A percentile compares a stretch with the other conserved stretches of the same genome.
Evolutionary conservation across 2,797 vertebrate genomes (phyloP).

Genomic region (Parauchenoglanis ngamensis): DNA sequence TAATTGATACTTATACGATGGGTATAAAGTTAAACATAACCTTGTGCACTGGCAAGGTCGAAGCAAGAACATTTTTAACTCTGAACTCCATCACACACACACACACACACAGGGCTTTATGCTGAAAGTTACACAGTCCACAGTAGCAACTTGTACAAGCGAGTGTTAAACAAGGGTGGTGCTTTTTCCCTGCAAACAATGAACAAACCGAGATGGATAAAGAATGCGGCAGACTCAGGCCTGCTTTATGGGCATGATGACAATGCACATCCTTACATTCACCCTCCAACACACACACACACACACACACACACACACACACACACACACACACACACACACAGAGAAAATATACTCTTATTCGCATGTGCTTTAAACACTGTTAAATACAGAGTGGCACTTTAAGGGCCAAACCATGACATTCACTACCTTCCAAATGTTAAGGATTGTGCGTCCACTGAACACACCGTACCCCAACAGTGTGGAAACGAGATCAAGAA

Average conservation of each 20-base stretch:
- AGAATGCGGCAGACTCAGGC: constrained; percentile 2
- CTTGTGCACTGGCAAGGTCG: background rate
- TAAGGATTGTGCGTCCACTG: background rate
- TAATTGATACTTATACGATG: background rate
- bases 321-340: background rate
- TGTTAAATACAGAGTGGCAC: background rate
- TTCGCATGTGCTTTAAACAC: background rate
- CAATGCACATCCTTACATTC: background rate
- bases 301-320: background rate
- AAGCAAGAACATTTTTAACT: background rate
- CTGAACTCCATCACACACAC: background rate
- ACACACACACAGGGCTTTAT: background rate
- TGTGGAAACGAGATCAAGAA: background rate
- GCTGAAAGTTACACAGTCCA: constrained; percentile 12
- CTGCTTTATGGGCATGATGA: background rate
- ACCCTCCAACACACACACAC: constrained; percentile 11
- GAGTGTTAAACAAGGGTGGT: constrained; percentile 11
- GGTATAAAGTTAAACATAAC: background rate
- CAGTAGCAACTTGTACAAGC: constrained; percentile 26
- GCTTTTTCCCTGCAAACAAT: constrained; percentile 30
- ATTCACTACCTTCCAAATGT: background rate
- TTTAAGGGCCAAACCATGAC: background rate
- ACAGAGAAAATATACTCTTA: background rate
- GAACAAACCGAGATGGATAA: constrained; percentile 23
- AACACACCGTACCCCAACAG: background rate